Evolutionary conservation across 2,797 vertebrate genomes (phyloP).

Genomic region (Molossus molossus): DNA sequence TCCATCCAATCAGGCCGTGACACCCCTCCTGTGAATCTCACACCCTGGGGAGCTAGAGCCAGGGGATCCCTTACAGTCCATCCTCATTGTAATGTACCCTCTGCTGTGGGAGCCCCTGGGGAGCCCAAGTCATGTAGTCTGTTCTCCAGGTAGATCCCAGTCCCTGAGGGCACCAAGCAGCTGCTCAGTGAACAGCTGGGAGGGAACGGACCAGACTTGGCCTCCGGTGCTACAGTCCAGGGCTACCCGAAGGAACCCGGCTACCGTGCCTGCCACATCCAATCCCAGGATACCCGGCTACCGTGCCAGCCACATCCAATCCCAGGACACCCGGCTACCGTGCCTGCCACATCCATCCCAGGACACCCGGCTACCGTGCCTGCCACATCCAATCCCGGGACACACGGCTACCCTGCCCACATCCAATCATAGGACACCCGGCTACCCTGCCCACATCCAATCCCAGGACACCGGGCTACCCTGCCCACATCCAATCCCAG

Average conservation of each 20-base stretch:
- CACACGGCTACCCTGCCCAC: too few relatives aligned
- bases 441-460: too few relatives aligned
- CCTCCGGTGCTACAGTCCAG: neutral
- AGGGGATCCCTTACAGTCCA: neutral
- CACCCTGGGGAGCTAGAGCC: accelerated
- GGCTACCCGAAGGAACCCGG: neutral
- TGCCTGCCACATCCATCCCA: too few relatives aligned
- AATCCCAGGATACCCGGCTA: too few relatives aligned
- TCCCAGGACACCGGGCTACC: too few relatives aligned
- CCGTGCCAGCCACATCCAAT: too few relatives aligned
- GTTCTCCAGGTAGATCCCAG: neutral
- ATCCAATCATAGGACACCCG: too few relatives aligned
- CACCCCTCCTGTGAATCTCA: neutral
- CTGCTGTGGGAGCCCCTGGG: neutral
- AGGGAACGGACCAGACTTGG: neutral
- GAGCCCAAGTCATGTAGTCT: accelerated
- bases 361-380: too few relatives aligned
- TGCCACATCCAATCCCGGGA: too few relatives aligned
- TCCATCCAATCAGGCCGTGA: neutral
- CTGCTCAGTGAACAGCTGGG: neutral
- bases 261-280: too few relatives aligned
- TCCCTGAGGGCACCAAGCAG: accelerated
- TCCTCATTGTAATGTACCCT: neutral
- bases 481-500: too few relatives aligned
- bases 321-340: too few relatives aligned